Base-by-base conservation (phyloP, 2,888 invertebrate species). In the Aspidiotus rigidus region DNA sequence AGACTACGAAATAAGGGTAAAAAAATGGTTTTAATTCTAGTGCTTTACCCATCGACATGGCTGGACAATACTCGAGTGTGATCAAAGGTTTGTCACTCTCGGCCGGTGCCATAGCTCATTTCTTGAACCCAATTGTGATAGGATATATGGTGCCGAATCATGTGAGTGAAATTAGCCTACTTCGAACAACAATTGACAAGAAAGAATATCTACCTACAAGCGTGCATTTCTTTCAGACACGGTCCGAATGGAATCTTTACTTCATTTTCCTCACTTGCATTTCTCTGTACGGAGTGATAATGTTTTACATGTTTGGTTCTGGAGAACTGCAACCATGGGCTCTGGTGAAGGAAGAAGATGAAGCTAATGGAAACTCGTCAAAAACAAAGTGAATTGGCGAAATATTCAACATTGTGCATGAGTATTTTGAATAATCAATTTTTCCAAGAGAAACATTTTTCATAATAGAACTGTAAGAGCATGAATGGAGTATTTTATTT, bases 261-360 rank as follows among this genome's bases (percentile, higher is more conserved):
- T 64, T 64, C 56, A 16, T 64, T 7, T 16, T 56, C 7, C 41
- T 56, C 10, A 16, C 41, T 11, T 17, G 40, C 53, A 64, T 64
- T 57, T 8, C 28, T 10, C 15, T 64, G 10, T 42, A 41, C 9
- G 41, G 40, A 10, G 40, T n/a, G 7, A 41, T 57, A 5, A 57
- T 64, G 6, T 56, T 64, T 42, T 53, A 42, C 9, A 10, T 16
- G 2, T 56, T 41, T 39, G 64, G 64, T 16, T 64, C 64, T 3
- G 56, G 64, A 11, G 57, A 64, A 42, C 41, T 56, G 17, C 64
- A 64, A 42, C 2, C n/a, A 15, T 64, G 64, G 64, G 28, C 57
- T 15, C 0, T 41, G 7, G 1, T 28, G 3, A 11, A 11, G 2
- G 49, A 28, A 3, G 28, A 28, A 28, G 28, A 28, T 28, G 28